These are phyloP conservation scores for Venusia cambrica DNA, from an alignment of 2,888 invertebrate species.

Conservation along the genomic window DNA sequence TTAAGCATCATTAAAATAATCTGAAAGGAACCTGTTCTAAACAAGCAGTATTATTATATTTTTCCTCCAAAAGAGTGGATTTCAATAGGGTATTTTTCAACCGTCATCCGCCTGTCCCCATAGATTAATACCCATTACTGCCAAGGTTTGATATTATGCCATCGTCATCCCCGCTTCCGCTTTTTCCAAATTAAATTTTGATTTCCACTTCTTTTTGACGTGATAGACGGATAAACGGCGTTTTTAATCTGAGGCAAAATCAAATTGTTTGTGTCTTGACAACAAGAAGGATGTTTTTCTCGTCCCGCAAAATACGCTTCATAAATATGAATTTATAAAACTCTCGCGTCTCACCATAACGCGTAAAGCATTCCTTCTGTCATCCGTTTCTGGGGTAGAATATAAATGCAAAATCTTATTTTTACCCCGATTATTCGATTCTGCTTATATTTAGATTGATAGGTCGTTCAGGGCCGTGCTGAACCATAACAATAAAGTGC, in stretches of 20 bases:
- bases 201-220: constrained; percentile 35
- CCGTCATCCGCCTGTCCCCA: constrained; percentile 24
- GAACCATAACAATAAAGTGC: constrained; percentile 58
- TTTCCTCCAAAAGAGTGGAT: neutral
- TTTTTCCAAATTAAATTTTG: constrained; percentile 53
- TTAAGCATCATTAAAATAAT: too few species aligned
- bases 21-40: constrained; percentile 9
- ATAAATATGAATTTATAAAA: constrained; percentile 5
- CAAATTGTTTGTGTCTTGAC: constrained; percentile 29
- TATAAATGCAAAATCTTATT: constrained; percentile 36
- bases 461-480: constrained; percentile 38
- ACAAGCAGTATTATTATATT: constrained; percentile 8
- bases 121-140: constrained; percentile 42
- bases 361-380: too few species aligned
- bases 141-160: constrained; percentile 34
- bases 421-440: constrained; percentile 40
- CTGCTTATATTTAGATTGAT: constrained; percentile 45
- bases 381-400: too few species aligned
- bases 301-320: constrained; percentile 1
- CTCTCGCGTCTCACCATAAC: neutral
- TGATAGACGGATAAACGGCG: constrained; percentile 46
- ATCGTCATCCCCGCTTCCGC: constrained; percentile 32
- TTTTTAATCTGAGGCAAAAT: constrained; percentile 42
- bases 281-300: constrained; percentile 7
- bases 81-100: constrained; percentile 10